Evolutionary conservation across 2,888 invertebrate genomes (phyloP), one percentile per base, ranked within the genome.

Genomic region (Drosophila phalerata): DNA sequence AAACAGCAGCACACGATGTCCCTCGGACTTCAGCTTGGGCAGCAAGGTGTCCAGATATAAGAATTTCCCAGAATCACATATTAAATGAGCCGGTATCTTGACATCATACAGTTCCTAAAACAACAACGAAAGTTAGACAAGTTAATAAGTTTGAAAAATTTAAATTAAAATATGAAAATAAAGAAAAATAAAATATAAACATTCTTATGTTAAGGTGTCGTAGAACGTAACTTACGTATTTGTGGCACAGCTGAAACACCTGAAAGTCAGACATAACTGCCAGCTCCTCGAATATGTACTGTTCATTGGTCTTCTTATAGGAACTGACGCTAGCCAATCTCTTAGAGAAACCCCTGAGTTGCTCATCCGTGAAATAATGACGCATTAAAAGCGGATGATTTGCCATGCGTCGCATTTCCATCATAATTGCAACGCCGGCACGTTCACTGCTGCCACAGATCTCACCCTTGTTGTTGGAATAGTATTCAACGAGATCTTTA

Each of bases 351-450:
- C 94, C 93, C 64, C 94, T 92, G 45, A 95, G 91, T 81, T 94
- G 93, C 0, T 93, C 93, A 71, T 96, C 95, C 45, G 94, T 94
- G 90, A 96, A 97, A 92, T 96, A 95, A 89, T 92, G 87, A n/a
- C 98, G 94, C 76, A 97, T 93, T 0, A 99, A 93, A 10, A 98
- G 93, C 0, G 98, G 98, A 93, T 99, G 99, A 93, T 99, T 99
- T 38, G 98, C 97, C 22, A 97, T 94, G 92, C 98, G 98, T 2
- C 99, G 94, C 93, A 99, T 95, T 91, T 98, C 97, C 96, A 98
- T 98, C 95, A 98, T 96, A 94, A 97, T 96, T 0, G 96, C 94
- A 91, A 96, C 94, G 52, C 96, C 96, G 66, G 94, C 95, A 67
- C 94, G 94, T 32, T 95, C 94, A 2, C 92, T 93, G 25, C 93